Evolutionary conservation across 2,888 invertebrate species (phyloP).

Genomic region (Tenthredo livida): DNA sequence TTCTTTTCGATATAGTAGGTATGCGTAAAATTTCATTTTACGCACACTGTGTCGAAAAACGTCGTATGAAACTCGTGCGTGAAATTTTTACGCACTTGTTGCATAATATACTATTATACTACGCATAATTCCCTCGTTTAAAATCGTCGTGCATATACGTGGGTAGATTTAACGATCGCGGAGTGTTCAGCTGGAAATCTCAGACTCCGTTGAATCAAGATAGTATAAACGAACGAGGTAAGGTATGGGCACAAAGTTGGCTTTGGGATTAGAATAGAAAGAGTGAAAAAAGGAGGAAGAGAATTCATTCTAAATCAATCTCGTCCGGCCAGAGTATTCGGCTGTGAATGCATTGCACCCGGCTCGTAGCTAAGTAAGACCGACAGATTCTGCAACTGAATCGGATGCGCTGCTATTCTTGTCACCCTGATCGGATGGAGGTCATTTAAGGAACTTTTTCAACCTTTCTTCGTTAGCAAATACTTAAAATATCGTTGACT

Average conservation of each 20-base stretch:
- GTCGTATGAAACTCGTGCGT: too few relatives aligned
- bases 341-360: slow-evolving; percentile 52
- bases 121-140: too few relatives aligned
- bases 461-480: background rate
- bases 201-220: background rate
- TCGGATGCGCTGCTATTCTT: slow-evolving; percentile 33
- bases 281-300: background rate
- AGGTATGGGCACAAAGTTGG: background rate
- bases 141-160: background rate
- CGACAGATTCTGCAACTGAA: slow-evolving; percentile 48
- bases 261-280: slow-evolving; percentile 34
- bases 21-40: too few relatives aligned
- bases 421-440: background rate
- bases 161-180: background rate
- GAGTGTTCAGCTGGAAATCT: background rate
- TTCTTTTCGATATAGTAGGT: too few relatives aligned
- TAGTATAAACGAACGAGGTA: background rate
- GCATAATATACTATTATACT: too few relatives aligned
- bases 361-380: slow-evolving; percentile 27
- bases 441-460: slow-evolving; percentile 44
- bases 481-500: too few relatives aligned
- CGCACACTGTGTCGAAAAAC: too few relatives aligned
- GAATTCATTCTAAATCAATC: slow-evolving; percentile 51
- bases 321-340: slow-evolving; percentile 19
- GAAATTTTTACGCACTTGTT: too few relatives aligned